Base-by-base conservation (phyloP, 1,140 invertebrate genomes). In the Calycopis cecrops region DNA sequence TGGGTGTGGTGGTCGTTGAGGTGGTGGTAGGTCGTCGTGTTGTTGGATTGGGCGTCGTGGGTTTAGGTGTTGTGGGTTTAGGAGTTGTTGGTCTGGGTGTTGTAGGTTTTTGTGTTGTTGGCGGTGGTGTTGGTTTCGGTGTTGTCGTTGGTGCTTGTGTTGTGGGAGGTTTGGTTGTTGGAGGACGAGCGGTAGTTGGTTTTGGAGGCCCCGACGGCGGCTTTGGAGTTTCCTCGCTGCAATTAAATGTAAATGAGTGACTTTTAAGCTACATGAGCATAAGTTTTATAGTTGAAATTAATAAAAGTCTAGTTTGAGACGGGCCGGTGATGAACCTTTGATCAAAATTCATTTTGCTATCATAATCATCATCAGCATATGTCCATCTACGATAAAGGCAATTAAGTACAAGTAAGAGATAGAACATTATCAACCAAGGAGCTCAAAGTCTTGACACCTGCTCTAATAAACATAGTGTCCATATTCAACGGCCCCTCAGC, bases 211-310 rank as follows among this genome's bases (percentile, higher is more conserved):
- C 37, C n/a, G 50, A 21, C 10, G 57, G 18, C 34, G 57, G 49
- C 9, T 52, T 51, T 33, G 17, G 33, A 42, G 48, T 48, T n/a
- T 77, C 72, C 57, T 76, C 76, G 11, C 72, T 76, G 55, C 9
- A 64, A 60, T 9, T 35, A 17, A 55, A 0, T 35, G 21, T 44
- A 11, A 33, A 50, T 11, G 52, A 35, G 33, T 52, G 18, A 35
- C 47, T 35, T 52, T n/a, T n/a, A n/a, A n/a, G n/a, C n/a, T n/a
- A n/a, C n/a, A n/a, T n/a, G n/a, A n/a, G n/a, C n/a, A n/a, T n/a
- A n/a, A n/a, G n/a, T n/a, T n/a, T n/a, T n/a, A n/a, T n/a, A n/a
- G n/a, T n/a, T n/a, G n/a, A n/a, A n/a, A n/a, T n/a, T n/a, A n/a
- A n/a, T n/a, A n/a, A n/a, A n/a, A n/a, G n/a, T n/a, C n/a, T n/a